Conservation (phyloP, 2,113 vertebrate genomes). For the Zingel zingel region DNA sequence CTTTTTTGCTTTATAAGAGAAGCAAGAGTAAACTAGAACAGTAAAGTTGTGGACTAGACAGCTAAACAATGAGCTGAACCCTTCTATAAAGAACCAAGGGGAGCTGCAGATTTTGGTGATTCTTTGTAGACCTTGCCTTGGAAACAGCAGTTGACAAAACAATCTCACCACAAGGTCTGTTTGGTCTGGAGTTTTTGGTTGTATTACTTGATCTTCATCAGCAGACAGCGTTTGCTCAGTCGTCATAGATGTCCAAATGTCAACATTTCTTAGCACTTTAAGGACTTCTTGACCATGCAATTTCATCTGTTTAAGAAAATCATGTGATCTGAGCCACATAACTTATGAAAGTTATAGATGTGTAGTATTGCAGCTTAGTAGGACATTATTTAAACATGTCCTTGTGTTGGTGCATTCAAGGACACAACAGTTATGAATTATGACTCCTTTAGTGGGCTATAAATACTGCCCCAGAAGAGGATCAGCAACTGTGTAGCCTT, state of each 20-base stretch:
- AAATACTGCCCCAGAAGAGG: background rate
- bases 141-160: background rate
- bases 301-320: background rate
- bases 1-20: background rate
- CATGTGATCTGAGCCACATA: background rate
- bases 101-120: background rate
- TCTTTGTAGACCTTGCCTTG: background rate
- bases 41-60: background rate
- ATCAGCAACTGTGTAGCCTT: background rate
- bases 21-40: background rate
- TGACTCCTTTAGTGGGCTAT: conserved; percentile 4
- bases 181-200: background rate
- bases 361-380: background rate
- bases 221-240: no score
- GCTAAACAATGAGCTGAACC: background rate
- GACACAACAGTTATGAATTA: background rate
- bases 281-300: background rate
- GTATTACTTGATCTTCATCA: no score
- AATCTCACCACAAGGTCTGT: background rate
- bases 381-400: background rate
- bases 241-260: no score
- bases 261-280: background rate
- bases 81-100: background rate
- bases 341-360: background rate
- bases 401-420: conserved; percentile 3